A percentile compares a stretch with the other conserved stretches of the same genome.
Conservation (phyloP, 2,113 vertebrate species). For the Poeciliopsis prolifica region DNA sequence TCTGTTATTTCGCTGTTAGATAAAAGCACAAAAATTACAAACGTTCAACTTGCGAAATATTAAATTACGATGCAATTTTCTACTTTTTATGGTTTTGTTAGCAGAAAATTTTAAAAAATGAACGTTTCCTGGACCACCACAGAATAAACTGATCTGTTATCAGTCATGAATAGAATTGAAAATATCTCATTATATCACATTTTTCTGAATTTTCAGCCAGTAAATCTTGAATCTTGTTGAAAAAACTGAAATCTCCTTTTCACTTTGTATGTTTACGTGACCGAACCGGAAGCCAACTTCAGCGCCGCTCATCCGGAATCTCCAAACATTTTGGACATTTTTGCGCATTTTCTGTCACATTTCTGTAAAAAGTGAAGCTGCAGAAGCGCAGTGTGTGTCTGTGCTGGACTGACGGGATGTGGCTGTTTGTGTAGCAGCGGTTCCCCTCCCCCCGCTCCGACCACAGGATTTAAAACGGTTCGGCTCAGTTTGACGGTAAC, state of each 20-base stretch:
- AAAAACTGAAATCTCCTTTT: neutral
- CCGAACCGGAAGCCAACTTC: neutral
- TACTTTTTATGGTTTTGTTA: no score
- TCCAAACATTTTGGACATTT: neutral
- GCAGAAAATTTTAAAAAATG: no score
- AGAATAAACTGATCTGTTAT: neutral
- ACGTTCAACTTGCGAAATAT: no score
- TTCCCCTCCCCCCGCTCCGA: slow-evolving; percentile 62
- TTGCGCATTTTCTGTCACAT: neutral
- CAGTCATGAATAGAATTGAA: neutral
- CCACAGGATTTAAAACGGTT: slow-evolving; percentile 49
- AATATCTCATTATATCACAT: neutral
- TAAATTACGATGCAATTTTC: no score
- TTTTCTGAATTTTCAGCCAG: neutral
- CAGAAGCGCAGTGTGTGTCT: neutral
- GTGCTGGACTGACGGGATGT: neutral
- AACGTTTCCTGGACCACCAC: no score
- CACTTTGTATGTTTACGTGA: neutral
- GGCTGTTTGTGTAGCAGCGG: neutral
- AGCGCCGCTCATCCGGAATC: no score
- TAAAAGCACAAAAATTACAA: no score
- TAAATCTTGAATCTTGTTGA: neutral
- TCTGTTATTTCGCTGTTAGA: no score
- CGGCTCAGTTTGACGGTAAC: slow-evolving; percentile 11
- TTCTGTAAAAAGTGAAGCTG: neutral